These are phyloP conservation scores for Larimichthys polyactis DNA, from an alignment of 2,113 vertebrate genomes.

Conservation along the genomic window DNA sequence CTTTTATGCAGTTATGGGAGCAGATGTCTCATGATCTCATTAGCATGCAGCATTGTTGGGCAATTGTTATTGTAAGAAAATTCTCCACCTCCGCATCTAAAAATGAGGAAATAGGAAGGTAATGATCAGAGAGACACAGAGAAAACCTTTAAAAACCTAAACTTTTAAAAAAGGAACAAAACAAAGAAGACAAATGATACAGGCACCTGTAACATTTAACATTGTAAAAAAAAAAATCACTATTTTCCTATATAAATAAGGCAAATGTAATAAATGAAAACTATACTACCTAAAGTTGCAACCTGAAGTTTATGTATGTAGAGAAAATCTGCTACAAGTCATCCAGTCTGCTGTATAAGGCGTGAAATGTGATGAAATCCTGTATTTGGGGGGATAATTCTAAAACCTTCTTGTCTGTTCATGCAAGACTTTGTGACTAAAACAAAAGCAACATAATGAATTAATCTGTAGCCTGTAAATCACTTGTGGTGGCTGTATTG, in stretches of 20 bases:
- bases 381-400: constrained; percentile 5
- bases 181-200: too few relatives aligned
- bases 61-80: constrained; percentile 33
- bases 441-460: too few relatives aligned
- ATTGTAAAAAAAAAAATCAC: too few relatives aligned
- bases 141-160: background rate
- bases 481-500: too few relatives aligned
- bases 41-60: constrained; percentile 13
- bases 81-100: background rate
- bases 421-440: background rate
- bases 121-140: background rate
- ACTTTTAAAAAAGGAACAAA: too few relatives aligned
- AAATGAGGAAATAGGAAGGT: background rate
- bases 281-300: too few relatives aligned
- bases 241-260: too few relatives aligned
- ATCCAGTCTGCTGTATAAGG: constrained; percentile 19
- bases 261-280: too few relatives aligned
- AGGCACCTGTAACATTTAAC: too few relatives aligned
- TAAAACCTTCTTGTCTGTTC: background rate
- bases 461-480: too few relatives aligned
- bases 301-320: too few relatives aligned
- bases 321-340: background rate
- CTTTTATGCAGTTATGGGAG: constrained; percentile 50
- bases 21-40: background rate
- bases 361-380: constrained; percentile 16